Conservation (phyloP, 2,113 vertebrate genomes). For the Eurypyga helias region DNA sequence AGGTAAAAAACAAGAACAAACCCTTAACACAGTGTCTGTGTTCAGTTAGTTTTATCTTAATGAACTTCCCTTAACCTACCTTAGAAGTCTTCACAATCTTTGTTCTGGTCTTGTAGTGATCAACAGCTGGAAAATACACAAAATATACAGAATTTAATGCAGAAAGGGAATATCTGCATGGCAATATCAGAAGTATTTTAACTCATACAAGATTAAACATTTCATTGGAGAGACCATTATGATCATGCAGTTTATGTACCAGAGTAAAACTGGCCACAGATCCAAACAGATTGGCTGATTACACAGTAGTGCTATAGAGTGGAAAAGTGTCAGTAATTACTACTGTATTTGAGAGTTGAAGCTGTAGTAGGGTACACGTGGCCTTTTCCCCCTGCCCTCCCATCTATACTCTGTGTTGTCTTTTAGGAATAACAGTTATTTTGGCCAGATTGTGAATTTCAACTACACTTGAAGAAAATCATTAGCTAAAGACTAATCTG, state of each 20-base stretch:
- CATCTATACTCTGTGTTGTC: neutral
- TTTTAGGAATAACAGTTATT: neutral
- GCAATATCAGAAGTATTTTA: neutral
- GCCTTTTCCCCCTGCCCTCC: neutral
- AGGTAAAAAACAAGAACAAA: neutral
- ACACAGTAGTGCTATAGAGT: neutral
- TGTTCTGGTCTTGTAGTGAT: neutral
- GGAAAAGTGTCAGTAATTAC: neutral
- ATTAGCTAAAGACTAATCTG: neutral
- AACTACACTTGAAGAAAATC: neutral
- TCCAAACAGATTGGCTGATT: neutral
- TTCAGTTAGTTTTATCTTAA: neutral
- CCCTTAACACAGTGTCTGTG: accelerated
- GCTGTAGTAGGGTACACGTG: neutral
- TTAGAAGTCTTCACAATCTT: neutral
- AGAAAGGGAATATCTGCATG: neutral
- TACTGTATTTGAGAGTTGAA: neutral
- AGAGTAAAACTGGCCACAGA: neutral
- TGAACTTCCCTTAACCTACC: neutral
- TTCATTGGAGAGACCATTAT: neutral
- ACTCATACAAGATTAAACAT: neutral
- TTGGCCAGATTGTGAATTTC: neutral
- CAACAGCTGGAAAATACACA: neutral
- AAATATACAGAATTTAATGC: neutral
- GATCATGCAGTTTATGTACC: neutral